Conservation (phyloP, 1,140 invertebrate genomes). For the Drosophila nasuta region DNA sequence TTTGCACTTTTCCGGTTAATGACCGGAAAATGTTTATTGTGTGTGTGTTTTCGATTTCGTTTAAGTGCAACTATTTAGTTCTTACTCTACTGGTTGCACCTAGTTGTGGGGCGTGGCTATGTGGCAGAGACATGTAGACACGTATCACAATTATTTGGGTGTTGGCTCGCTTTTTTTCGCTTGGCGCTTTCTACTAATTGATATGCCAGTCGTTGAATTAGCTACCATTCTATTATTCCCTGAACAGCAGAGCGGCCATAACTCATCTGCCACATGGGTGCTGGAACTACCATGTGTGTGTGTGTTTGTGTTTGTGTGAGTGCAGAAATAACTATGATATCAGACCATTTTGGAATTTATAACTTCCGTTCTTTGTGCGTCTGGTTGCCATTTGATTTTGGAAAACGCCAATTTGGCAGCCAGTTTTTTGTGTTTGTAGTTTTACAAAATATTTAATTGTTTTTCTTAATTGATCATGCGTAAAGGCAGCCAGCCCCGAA, state of each 20-base stretch:
- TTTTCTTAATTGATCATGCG: conserved; percentile 73
- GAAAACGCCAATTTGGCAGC: conserved; percentile 63
- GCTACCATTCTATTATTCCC: conserved; percentile 54
- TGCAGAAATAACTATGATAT: conserved; percentile 74
- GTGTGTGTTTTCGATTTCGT: conserved; percentile 18
- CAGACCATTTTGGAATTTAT: conserved; percentile 66
- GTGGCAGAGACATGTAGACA: background rate
- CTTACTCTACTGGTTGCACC: conserved; percentile 40
- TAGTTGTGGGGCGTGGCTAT: conserved; percentile 38
- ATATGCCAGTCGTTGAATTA: conserved; percentile 56
- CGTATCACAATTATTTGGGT: conserved; percentile 51
- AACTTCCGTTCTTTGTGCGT: conserved; percentile 62
- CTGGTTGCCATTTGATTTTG: conserved; percentile 41
- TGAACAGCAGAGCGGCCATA: conserved; percentile 34
- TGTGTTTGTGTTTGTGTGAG: background rate
- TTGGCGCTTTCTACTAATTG: conserved; percentile 76
- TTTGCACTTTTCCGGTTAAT: conserved; percentile 74
- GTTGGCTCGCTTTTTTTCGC: conserved; percentile 39
- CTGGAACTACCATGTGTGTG: background rate
- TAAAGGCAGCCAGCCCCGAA: conserved; percentile 38
- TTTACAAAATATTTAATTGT: conserved; percentile 74
- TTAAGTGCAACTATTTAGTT: conserved; percentile 6
- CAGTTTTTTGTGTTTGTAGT: conserved; percentile 28
- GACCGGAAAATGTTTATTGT: conserved; percentile 60
- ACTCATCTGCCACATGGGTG: conserved; percentile 46